Base-by-base conservation (phyloP, 2,888 invertebrate species). In the Sinhomidia bicolor region DNA sequence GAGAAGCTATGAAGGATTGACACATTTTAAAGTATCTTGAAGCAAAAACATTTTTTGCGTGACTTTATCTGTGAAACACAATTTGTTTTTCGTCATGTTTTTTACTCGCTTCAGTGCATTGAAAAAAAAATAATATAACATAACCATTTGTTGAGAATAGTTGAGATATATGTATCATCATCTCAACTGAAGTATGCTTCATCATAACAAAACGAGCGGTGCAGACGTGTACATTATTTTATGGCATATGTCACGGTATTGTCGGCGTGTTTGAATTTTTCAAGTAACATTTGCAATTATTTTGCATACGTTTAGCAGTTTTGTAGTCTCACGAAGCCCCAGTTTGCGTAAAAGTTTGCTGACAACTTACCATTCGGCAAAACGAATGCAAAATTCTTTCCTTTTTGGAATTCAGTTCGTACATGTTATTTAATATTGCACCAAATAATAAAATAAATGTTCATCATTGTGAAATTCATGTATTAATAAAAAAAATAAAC, bases 61-160 rank as follows among this genome's bases (percentile, higher is more conserved):
- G 41, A 36, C 36, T 10, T 1, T 17, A 68, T 68, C 68, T 68
- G 41, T 0, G 9, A 68, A 68, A 68, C 0, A 17, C 17, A 68
- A 68, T 68, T 68, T 68, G 68, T 68, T 68, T 17, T 41, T 68
- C 68, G 36, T 68, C 68, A 68, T 57, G 1, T 17, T 17, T 68
- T 68, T 17, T 41, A 17, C 10, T 68, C n/a, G n/a, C 62, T 17
- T 10, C 29, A n/a, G 17, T 20, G 68, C 1, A 36, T 14, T 47
- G 47, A 41, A 68, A 68, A 14, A 41, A 17, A 41, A 68, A 2
- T 41, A 20, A 2, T 17, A 54, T 17, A 54, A 17, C n/a, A 47
- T 47, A 12, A 2, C 14, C 57, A 6, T 17, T 57, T 20, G 20
- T 57, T n/a, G n/a, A n/a, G n/a, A n/a, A n/a, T n/a, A n/a, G n/a